phyloP scores from a whole-genome alignment of 2,113 vertebrate genomes.

The Chionodraco myersi region DNA sequence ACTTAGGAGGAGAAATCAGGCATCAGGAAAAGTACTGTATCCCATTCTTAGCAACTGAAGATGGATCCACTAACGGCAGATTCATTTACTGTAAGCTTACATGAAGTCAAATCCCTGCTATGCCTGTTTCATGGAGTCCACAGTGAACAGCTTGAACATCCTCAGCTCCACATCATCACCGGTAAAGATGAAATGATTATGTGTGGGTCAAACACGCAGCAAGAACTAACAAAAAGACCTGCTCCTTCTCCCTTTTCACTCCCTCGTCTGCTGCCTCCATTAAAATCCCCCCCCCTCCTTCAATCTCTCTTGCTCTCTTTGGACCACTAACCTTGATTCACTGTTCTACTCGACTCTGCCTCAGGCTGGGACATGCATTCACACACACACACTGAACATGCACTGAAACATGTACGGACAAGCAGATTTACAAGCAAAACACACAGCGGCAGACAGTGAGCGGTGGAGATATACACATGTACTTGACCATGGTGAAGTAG shows the following conservation, averaged over 20 bases:
- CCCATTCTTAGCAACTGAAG: slow-evolving; percentile 41
- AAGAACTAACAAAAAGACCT: not conserved
- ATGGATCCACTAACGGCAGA: slow-evolving; percentile 40
- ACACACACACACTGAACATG: slow-evolving; percentile 12
- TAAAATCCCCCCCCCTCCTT: slow-evolving; percentile 41
- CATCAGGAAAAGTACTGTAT: slow-evolving; percentile 6
- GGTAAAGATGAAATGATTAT: slow-evolving; percentile 22
- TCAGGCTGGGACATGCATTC: slow-evolving; percentile 36
- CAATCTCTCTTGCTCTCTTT: slow-evolving; percentile 57
- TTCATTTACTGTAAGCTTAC: slow-evolving; percentile 31
- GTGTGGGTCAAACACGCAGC: slow-evolving; percentile 5
- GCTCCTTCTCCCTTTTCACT: slow-evolving; percentile 15
- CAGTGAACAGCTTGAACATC: slow-evolving; percentile 19
- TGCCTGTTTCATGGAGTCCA: slow-evolving; percentile 45
- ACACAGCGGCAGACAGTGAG: slow-evolving; percentile 21
- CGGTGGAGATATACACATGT: slow-evolving; percentile 50
- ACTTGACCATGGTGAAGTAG: slow-evolving; percentile 63
- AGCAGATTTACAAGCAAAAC: slow-evolving; percentile 57
- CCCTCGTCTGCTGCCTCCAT: slow-evolving; percentile 43
- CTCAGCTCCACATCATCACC: slow-evolving; percentile 7
- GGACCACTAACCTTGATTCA: slow-evolving; percentile 76
- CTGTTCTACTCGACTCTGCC: slow-evolving; percentile 64
- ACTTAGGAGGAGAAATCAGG: not conserved
- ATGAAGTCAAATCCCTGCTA: slow-evolving; percentile 33
- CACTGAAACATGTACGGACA: slow-evolving; percentile 20